Evolutionary conservation across 2,888 invertebrate species (phyloP).

Genomic region (Drosophila nigricruria): DNA sequence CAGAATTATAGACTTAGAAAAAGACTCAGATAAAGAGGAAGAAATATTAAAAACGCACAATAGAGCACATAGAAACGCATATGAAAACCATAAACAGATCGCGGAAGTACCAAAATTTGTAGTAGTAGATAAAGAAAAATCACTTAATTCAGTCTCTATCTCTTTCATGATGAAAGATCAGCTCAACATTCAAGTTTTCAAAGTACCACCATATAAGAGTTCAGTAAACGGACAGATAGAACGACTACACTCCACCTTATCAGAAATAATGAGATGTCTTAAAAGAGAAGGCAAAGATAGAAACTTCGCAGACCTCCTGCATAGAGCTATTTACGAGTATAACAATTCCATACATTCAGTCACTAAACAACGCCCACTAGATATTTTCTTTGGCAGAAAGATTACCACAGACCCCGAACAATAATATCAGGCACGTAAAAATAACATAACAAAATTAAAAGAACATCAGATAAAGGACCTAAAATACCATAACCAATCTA

Average conservation of each 20-base stretch:
- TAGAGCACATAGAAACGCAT: background rate
- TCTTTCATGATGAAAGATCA: no score
- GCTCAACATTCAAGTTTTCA: no score
- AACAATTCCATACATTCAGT: slow-evolving; percentile 1
- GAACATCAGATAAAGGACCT: background rate
- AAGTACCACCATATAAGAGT: background rate
- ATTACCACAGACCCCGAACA: no score
- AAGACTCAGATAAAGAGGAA: background rate
- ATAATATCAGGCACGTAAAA: no score
- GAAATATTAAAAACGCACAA: background rate
- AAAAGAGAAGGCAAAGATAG: background rate
- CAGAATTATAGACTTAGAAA: background rate
- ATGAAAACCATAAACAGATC: background rate
- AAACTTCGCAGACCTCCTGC: background rate
- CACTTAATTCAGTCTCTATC: no score
- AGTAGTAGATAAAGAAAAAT: no score
- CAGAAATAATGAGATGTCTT: no score
- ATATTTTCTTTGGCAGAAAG: background rate
- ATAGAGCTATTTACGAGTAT: background rate
- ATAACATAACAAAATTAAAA: no score
- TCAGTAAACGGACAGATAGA: background rate
- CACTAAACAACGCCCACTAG: no score
- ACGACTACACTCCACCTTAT: background rate
- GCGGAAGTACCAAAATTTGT: no score
- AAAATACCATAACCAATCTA: background rate